Evolutionary conservation across 2,113 vertebrate species (phyloP).

Genomic region (Alexandromys fortis): DNA sequence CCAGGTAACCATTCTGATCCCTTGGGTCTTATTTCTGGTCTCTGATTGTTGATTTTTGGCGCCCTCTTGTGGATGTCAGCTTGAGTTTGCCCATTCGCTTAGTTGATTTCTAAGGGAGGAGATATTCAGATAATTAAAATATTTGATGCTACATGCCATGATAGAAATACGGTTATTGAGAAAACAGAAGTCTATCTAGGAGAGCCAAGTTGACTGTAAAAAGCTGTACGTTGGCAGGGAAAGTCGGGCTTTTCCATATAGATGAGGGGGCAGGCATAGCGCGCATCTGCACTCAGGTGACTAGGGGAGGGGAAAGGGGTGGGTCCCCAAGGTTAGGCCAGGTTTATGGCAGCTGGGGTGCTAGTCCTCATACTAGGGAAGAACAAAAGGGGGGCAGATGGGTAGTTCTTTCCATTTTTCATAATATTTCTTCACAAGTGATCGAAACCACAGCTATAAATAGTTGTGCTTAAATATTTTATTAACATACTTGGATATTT

Average conservation of each 20-base stretch:
- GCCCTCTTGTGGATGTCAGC: slow-evolving; percentile 69
- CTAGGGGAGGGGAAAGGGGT: too few species aligned
- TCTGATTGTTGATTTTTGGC: slow-evolving; percentile 64
- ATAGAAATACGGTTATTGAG: neutral
- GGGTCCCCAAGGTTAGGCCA: neutral
- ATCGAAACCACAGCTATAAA: neutral
- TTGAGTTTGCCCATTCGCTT: neutral
- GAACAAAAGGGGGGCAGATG: neutral
- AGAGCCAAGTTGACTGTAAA: neutral
- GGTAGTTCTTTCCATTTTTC: slow-evolving; percentile 14
- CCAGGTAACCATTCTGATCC: neutral
- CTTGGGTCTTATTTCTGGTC: neutral
- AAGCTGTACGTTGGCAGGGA: neutral
- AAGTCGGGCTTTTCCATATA: neutral
- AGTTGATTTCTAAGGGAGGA: neutral
- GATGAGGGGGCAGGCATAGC: neutral
- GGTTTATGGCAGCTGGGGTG: neutral
- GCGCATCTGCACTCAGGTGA: neutral
- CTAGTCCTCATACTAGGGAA: neutral
- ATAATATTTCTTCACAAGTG: neutral
- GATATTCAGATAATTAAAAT: neutral
- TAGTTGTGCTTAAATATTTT: neutral
- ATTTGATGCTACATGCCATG: neutral
- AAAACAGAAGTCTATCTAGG: neutral
- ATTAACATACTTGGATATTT: neutral